Base-by-base conservation (phyloP, 2,888 invertebrate genomes). In the Pandemis heparana region DNA sequence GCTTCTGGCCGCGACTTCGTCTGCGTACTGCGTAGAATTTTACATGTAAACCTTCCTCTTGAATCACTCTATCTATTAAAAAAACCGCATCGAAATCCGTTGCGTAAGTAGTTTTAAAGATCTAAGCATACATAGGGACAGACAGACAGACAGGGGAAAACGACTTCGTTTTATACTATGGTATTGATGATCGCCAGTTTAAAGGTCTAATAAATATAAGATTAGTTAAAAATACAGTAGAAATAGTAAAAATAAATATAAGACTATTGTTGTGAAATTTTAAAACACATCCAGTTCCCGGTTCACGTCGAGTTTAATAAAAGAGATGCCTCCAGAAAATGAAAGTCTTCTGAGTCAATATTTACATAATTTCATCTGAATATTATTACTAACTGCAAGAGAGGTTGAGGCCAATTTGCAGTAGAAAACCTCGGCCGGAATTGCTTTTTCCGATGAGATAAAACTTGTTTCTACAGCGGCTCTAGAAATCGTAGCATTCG, bases 281-380 rank as follows among this genome's bases (percentile, higher is more conserved):
- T 8, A 51, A 51, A 53, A 53, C 9, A 53, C 32, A 61, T n/a
- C 48, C 14, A 9, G 10, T 41, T 46, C 63, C 23, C 23, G 23
- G 1, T 9, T 46, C 46, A 12, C 23, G 9, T 46, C 23, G 9
- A n/a, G 48, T 51, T 38, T 16, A 65, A 65, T 38, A 62, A 65
- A 53, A 46, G 65, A 46, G 48, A 51, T 32, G 38, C 7, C 39
- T 16, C 7, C 14, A 46, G 46, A 32, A 51, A 65, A 51, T 38
- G 51, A 56, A 48, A 60, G 48, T 68, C 39, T 43, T 48, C 53
- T 63, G 39, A 69, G 23, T 43, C 53, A 74, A 70, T 69, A 74
- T 74, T 70, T 43, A 53, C 74, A 74, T 74, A 74, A 74, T 60
- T 60, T 70, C 74, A 65, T 70, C 65, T 60, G 43, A 65, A 70